Evolutionary conservation across 2,888 invertebrate species (phyloP), one percentile per base, ranked within the genome.

Genomic region (Cerceris rybyensis): DNA sequence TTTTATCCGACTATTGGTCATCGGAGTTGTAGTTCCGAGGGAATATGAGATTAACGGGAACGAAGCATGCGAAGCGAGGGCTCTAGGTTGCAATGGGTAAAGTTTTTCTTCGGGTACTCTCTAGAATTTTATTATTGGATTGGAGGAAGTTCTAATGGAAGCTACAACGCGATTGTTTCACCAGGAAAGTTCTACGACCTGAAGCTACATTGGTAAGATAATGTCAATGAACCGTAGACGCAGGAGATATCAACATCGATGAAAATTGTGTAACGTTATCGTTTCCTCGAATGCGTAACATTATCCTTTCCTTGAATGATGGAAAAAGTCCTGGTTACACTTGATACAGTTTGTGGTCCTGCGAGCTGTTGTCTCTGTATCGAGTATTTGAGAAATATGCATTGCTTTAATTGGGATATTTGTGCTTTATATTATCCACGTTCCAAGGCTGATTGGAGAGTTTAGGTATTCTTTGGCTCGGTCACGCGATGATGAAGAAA

Each of bases 171-270:
- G 70, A 72, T 46, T 57, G 59, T 58, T 28, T 57, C 58, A 13
- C 17, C 64, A 17, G 64, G 59, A 66, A 71, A 83, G 68, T 75
- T 80, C 71, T 68, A 67, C 60, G 79, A 79, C 70, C 63, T 75
- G 52, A 50, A 69, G 68, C 71, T 54, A 42, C 41, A 57, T 46
- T 43, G 64, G 39, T 60, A 17, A 55, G 63, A 54, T 41, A 69
- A 59, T 61, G 75, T 70, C 72, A 60, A 70, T 14, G 65, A 80
- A 77, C 74, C 41, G 43, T 49, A 65, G 57, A 41, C 28, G 16
- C 28, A 50, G 52, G 64, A 71, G 64, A 11, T 39, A 6, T 57
- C 7, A 57, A 57, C 8, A 7, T 57, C 54, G 7, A 57, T 57
- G 54, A 16, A 54, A 9, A 46, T 11, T 46, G 1, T 28, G 28